Evolutionary conservation across 2,797 vertebrate species (phyloP).

Genomic region (Melanotaenia boesemani): DNA sequence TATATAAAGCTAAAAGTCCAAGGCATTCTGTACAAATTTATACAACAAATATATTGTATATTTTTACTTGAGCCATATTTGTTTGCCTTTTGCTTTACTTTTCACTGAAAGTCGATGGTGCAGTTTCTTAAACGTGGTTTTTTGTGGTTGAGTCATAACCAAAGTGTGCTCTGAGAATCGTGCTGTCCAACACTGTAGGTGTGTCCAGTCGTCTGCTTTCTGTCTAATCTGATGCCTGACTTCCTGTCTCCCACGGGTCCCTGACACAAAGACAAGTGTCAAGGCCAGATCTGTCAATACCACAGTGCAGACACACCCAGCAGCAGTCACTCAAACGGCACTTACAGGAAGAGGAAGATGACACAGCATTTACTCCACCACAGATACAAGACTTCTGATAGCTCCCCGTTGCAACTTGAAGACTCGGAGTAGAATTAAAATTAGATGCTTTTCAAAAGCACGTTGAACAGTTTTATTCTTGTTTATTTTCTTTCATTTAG

Average conservation of each 20-base stretch:
- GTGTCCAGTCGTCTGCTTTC: conserved; percentile 63
- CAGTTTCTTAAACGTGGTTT: neutral
- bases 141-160: conserved; percentile 22
- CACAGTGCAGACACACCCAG: conserved; percentile 68
- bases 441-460: neutral
- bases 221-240: conserved; percentile 53
- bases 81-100: conserved; percentile 47
- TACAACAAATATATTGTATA: conserved; percentile 85
- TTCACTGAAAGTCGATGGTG: neutral
- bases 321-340: conserved; percentile 50
- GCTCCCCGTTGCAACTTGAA: conserved; percentile 18
- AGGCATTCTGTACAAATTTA: conserved; percentile 81
- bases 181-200: conserved; percentile 50
- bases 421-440: conserved; percentile 10
- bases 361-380: conserved; percentile 56
- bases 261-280: conserved; percentile 68
- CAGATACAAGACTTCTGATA: conserved; percentile 49
- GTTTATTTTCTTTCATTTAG: conserved; percentile 1
- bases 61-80: conserved; percentile 77
- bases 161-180: conserved; percentile 1
- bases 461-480: neutral
- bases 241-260: conserved; percentile 71
- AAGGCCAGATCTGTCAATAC: conserved; percentile 68
- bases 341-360: conserved; percentile 71
- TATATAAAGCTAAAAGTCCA: conserved; percentile 79